phyloP scores from a whole-genome alignment of 1,140 invertebrate species.

The Aphidius ervi region DNA sequence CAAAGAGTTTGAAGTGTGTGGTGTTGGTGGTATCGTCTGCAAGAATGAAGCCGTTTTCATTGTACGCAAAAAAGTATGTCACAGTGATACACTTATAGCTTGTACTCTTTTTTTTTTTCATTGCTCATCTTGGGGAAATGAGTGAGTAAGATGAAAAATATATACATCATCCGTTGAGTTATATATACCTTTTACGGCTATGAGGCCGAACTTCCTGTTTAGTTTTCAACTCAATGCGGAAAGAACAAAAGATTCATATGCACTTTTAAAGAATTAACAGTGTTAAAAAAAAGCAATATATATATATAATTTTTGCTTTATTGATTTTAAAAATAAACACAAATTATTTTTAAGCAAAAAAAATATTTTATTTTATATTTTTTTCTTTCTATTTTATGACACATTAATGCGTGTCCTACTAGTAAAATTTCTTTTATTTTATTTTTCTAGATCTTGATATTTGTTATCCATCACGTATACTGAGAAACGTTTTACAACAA shows the following conservation, averaged over 20 bases:
- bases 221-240: neutral
- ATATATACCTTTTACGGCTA: neutral
- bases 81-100: conserved; percentile 13
- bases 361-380: too few relatives aligned
- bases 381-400: too few relatives aligned
- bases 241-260: conserved; percentile 1
- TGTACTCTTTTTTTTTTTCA: neutral
- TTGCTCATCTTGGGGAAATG: neutral
- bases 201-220: conserved; percentile 7
- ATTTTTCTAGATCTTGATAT: neutral
- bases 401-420: too few relatives aligned
- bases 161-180: too few relatives aligned
- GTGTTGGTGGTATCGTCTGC: too few relatives aligned
- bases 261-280: neutral
- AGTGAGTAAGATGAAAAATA: neutral
- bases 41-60: conserved; percentile 5
- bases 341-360: too few relatives aligned
- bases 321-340: too few relatives aligned
- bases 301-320: too few relatives aligned
- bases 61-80: conserved; percentile 21
- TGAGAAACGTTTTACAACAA: conserved; percentile 9
- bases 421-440: neutral
- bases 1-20: too few relatives aligned
- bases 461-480: conserved; percentile 8
- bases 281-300: too few relatives aligned